phyloP scores from a whole-genome alignment of 2,888 invertebrate species.

The Auanema freiburgensis region DNA sequence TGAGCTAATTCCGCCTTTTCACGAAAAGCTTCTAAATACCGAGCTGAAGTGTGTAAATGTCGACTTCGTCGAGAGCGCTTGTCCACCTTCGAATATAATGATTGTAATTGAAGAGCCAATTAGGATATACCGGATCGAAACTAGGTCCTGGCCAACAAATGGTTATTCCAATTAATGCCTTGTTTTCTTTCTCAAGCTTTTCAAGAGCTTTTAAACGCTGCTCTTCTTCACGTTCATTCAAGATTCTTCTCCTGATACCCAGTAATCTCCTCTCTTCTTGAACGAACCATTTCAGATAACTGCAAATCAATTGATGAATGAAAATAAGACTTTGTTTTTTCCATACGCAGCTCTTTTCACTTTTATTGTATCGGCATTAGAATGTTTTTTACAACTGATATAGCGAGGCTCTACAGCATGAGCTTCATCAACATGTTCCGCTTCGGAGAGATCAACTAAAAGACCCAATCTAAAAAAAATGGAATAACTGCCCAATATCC shows the following conservation, averaged over 20 bases:
- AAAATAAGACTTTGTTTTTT: background rate
- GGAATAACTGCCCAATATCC: slow-evolving; percentile 5
- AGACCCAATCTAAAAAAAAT: slow-evolving; percentile 44
- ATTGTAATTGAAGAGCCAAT: background rate
- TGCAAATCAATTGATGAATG: slow-evolving; percentile 2
- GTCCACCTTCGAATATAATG: slow-evolving; percentile 70
- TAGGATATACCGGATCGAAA: slow-evolving; percentile 18
- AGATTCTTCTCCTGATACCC: slow-evolving; percentile 12
- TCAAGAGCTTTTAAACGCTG: slow-evolving; percentile 25
- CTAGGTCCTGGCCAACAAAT: slow-evolving; percentile 31
- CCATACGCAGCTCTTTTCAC: slow-evolving; percentile 32
- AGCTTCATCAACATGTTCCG: slow-evolving; percentile 19
- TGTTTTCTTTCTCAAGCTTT: slow-evolving; percentile 19
- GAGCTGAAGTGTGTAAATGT: slow-evolving; percentile 25
- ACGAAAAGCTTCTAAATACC: slow-evolving; percentile 22
- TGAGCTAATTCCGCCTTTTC: slow-evolving; percentile 19
- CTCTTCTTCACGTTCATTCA: slow-evolving; percentile 35
- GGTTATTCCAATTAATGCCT: slow-evolving; percentile 25
- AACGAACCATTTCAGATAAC: slow-evolving; percentile 30
- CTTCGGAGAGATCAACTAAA: slow-evolving; percentile 48
- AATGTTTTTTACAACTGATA: slow-evolving; percentile 54
- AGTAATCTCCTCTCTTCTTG: slow-evolving; percentile 34
- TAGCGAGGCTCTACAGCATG: slow-evolving; percentile 35
- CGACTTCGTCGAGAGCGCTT: slow-evolving; percentile 22
- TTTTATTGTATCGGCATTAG: slow-evolving; percentile 31